These are phyloP conservation scores for Labeo calbasu DNA, from an alignment of 2,797 vertebrate species.

Conservation along the genomic window DNA sequence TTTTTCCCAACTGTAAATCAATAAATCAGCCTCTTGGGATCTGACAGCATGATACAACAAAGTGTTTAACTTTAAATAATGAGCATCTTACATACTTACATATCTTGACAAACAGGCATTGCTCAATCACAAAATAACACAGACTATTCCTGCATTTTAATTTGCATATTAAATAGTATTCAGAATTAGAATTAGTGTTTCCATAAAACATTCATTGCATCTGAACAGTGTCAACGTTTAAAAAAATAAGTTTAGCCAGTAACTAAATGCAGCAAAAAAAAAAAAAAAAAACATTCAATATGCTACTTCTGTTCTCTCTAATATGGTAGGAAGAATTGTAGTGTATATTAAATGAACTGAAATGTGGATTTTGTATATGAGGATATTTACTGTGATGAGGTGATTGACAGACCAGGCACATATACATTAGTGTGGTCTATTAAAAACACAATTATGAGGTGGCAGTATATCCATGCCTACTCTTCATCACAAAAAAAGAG, in stretches of 20 bases:
- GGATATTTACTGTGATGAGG: neutral
- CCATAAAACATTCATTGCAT: neutral
- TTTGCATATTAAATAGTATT: neutral
- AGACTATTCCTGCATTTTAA: neutral
- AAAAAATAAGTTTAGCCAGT: no score
- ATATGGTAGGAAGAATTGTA: neutral
- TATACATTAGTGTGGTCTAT: neutral
- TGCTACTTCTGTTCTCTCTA: neutral
- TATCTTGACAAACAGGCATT: neutral
- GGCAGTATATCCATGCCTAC: no score
- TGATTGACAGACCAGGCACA: neutral
- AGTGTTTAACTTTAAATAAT: neutral
- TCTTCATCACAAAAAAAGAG: neutral
- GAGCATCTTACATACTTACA: no score
- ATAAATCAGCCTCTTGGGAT: neutral
- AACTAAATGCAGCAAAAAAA: no score
- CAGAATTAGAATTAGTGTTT: neutral
- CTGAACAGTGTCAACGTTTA: no score
- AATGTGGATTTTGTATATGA: neutral
- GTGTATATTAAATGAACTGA: neutral
- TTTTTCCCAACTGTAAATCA: neutral
- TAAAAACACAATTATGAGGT: neutral
- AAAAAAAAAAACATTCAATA: neutral
- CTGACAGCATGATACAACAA: neutral
- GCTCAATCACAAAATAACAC: neutral